Evolutionary conservation across 2,888 invertebrate species (phyloP).

Genomic region (Pocota personata): DNA sequence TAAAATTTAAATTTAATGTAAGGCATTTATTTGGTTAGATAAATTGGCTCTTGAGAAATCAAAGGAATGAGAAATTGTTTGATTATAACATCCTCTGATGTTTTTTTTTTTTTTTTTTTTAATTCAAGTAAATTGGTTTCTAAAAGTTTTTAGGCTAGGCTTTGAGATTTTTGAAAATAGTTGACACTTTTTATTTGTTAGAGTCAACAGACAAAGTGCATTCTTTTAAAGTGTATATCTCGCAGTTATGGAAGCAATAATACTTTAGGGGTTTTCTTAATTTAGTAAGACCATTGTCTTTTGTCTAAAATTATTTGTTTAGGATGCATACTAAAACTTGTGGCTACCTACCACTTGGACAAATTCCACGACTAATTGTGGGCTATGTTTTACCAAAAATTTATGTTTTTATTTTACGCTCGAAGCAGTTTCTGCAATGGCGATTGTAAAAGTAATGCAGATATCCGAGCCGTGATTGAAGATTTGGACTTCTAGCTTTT

Average conservation of each 20-base stretch:
- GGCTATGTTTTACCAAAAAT: too few species aligned
- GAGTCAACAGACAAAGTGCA: constrained; percentile 21
- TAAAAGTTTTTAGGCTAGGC: not conserved
- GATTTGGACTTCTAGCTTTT: too few species aligned
- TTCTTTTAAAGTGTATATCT: not conserved
- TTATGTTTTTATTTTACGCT: too few species aligned
- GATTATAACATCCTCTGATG: not conserved
- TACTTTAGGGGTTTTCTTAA: not conserved
- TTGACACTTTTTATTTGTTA: not conserved
- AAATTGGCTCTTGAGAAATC: constrained; percentile 55
- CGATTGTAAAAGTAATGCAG: too few species aligned
- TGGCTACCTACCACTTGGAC: too few species aligned
- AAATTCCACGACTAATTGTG: too few species aligned
- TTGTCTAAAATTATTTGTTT: too few species aligned
- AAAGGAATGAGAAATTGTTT: not conserved
- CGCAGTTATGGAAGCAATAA: not conserved
- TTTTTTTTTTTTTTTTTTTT: too few species aligned
- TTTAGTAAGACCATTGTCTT: not conserved
- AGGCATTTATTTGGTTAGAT: constrained; percentile 63
- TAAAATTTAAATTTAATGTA: constrained; percentile 31
- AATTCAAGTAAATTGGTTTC: not conserved
- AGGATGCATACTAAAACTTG: too few species aligned
- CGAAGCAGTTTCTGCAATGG: too few species aligned
- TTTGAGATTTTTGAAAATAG: constrained; percentile 6
- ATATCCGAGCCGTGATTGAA: too few species aligned